Conservation (phyloP, 2,797 vertebrate species). For the Megaceryle alcyon region DNA sequence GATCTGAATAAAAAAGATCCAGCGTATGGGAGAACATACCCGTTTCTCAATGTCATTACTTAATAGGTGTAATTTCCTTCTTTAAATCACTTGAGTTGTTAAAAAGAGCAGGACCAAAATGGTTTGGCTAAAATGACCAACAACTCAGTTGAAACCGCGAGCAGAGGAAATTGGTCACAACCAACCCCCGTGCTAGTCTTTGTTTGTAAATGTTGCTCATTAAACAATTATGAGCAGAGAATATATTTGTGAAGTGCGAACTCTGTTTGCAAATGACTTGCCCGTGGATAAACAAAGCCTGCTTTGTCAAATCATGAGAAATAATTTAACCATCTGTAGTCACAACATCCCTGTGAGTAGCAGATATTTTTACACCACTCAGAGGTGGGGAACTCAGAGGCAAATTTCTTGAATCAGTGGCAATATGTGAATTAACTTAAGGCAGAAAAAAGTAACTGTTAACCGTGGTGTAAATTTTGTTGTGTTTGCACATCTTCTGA, state of each 20-base stretch:
- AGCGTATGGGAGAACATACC: background rate
- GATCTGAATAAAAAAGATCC: background rate
- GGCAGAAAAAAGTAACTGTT: background rate
- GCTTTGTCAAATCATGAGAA: background rate
- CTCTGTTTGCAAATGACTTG: constrained; percentile 22
- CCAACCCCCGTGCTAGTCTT: background rate
- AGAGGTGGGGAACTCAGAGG: background rate
- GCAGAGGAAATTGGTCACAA: background rate
- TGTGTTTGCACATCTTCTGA: background rate
- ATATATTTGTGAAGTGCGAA: background rate
- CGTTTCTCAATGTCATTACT: background rate
- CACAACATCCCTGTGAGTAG: background rate
- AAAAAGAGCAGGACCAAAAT: background rate
- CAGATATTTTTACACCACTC: background rate
- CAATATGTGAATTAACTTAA: background rate
- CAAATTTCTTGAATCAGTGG: background rate
- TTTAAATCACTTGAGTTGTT: background rate
- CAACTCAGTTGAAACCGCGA: background rate
- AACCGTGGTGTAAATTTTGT: background rate
- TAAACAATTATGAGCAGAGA: constrained; percentile 34
- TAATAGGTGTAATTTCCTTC: background rate
- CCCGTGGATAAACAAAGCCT: background rate
- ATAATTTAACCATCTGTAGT: constrained; percentile 24
- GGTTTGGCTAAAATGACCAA: background rate
- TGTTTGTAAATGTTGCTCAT: constrained; percentile 17